Percentiles rank a stretch among this genome's conserved stretches.
Evolutionary conservation across 1,140 invertebrate species (phyloP).

Genomic region (Drosophila tristis): DNA sequence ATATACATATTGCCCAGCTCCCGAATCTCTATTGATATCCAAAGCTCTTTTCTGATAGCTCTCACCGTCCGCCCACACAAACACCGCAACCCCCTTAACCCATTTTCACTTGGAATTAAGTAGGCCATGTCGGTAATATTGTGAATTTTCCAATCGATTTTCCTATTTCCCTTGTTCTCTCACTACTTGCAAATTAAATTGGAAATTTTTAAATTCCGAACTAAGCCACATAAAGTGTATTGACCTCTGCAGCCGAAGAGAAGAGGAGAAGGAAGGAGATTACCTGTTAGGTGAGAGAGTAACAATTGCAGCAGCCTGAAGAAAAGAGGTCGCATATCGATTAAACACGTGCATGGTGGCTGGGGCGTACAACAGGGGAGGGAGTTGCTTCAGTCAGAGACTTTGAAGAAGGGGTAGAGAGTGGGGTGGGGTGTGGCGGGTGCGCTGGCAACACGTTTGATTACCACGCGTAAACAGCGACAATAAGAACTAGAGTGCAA

Average conservation of each 20-base stretch:
- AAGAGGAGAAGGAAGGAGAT: neutral
- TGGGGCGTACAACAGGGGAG: too few species aligned
- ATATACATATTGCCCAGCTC: too few species aligned
- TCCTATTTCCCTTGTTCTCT: constrained; percentile 34
- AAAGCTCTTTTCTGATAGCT: neutral
- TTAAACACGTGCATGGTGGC: constrained; percentile 56
- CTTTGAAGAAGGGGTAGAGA: neutral
- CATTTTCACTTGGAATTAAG: constrained; percentile 48
- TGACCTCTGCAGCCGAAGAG: constrained; percentile 52
- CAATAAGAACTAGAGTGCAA: constrained; percentile 39
- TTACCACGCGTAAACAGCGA: constrained; percentile 80
- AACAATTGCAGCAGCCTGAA: constrained; percentile 57
- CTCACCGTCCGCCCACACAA: neutral
- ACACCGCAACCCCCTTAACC: neutral
- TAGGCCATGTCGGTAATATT: constrained; percentile 61
- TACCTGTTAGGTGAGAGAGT: constrained; percentile 11
- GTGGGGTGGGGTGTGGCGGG: constrained; percentile 1
- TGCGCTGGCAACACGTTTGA: constrained; percentile 76
- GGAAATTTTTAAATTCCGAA: constrained; percentile 46
- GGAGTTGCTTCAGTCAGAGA: too few species aligned
- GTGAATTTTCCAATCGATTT: constrained; percentile 70
- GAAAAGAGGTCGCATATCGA: constrained; percentile 58
- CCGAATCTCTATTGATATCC: neutral
- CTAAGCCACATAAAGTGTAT: constrained; percentile 69
- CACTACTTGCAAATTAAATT: constrained; percentile 9